Percentiles rank a stretch among this genome's conserved stretches.
Evolutionary conservation across 2,113 vertebrate genomes (phyloP).

Genomic region (Amia ocellicauda): DNA sequence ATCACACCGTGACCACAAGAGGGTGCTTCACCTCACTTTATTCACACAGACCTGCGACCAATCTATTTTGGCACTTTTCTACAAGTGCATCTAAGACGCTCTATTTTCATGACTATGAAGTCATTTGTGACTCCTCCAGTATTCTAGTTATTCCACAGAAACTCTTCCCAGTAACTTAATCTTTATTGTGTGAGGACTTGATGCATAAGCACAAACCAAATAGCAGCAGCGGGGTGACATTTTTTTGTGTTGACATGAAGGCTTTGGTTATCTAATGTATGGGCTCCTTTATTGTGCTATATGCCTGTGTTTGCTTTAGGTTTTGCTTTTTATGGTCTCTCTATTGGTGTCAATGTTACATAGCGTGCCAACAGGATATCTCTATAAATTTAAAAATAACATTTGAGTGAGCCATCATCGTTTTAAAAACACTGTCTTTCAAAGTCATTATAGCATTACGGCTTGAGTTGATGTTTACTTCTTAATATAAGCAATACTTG

Average conservation of each 20-base stretch:
- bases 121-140: too few relatives aligned
- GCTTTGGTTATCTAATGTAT: not conserved
- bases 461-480: too few relatives aligned
- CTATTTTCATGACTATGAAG: not conserved
- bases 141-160: not conserved
- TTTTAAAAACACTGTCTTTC: too few relatives aligned
- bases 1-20: conserved; percentile 4
- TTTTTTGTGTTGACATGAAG: conserved; percentile 4
- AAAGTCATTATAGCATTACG: too few relatives aligned
- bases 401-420: too few relatives aligned
- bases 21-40: not conserved
- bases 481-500: too few relatives aligned
- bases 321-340: not conserved
- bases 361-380: conserved; percentile 10
- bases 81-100: not conserved
- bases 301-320: not conserved
- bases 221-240: conserved; percentile 10
- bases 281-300: conserved; percentile 6
- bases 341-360: not conserved
- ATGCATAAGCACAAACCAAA: not conserved
- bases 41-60: not conserved
- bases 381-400: not conserved
- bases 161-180: not conserved
- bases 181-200: not conserved
- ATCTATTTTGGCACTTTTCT: not conserved